phyloP scores from a whole-genome alignment of 2,113 vertebrate species.

The Chroicocephalus ridibundus region DNA sequence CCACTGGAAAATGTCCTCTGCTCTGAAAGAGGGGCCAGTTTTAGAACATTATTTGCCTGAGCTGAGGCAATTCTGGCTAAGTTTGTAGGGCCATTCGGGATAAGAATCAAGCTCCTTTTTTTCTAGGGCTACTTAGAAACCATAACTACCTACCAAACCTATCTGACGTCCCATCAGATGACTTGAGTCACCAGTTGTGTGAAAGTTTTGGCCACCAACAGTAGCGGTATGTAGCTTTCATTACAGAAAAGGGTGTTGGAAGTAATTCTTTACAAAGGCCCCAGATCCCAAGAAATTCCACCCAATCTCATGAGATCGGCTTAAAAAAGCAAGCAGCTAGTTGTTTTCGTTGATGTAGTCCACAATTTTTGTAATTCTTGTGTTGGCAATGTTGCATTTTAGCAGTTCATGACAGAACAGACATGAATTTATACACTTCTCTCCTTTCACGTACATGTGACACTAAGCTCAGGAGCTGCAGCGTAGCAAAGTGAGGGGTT shows the following conservation, averaged over 20 bases:
- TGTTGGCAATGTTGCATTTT: not conserved
- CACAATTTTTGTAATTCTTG: not conserved
- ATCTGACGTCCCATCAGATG: not conserved
- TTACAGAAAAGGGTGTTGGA: not conserved
- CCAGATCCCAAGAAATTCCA: not conserved
- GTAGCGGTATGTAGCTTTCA: not conserved
- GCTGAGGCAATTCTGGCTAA: not conserved
- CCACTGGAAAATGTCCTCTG: not conserved
- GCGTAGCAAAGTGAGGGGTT: accelerated
- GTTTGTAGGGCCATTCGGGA: accelerated
- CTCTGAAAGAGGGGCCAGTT: not conserved
- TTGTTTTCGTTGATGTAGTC: not conserved
- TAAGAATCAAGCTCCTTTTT: not conserved
- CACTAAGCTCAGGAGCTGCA: not conserved
- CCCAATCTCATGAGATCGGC: not conserved
- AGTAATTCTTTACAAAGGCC: not conserved
- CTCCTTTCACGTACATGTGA: accelerated
- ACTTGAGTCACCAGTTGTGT: not conserved
- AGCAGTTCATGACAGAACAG: not conserved
- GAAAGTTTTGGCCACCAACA: not conserved
- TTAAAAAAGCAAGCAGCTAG: not conserved
- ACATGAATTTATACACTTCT: not conserved
- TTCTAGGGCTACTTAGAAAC: not conserved
- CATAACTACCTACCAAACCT: not conserved
- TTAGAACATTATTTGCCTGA: not conserved